Evolutionary conservation across 2,888 invertebrate genomes (phyloP).

Genomic region (Dynastes maya): DNA sequence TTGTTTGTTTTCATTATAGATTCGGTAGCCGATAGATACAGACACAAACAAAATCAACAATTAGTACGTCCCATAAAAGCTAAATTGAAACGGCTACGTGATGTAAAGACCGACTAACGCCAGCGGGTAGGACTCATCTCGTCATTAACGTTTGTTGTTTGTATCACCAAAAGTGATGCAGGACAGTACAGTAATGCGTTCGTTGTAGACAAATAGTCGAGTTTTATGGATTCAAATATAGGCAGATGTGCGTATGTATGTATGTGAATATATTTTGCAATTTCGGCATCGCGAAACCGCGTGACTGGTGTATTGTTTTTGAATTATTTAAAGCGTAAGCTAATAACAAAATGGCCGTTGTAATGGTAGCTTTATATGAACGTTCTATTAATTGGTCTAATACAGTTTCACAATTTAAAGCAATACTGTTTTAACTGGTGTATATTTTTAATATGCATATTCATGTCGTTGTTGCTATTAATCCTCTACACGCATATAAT

Average conservation of each 20-base stretch:
- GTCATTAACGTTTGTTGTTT: slow-evolving; percentile 44
- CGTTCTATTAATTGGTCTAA: neutral
- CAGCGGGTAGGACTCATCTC: neutral
- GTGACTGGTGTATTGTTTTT: neutral
- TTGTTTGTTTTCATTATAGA: slow-evolving; percentile 38
- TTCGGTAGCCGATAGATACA: slow-evolving; percentile 19
- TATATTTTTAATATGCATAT: no score
- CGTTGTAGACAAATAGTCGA: slow-evolving; percentile 1
- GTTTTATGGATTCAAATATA: slow-evolving; percentile 10
- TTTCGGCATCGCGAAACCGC: neutral
- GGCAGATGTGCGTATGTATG: neutral
- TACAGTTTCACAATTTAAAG: no score
- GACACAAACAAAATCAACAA: slow-evolving; percentile 42
- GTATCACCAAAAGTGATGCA: slow-evolving; percentile 13
- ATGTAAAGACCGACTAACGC: neutral
- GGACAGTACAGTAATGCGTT: slow-evolving; percentile 11
- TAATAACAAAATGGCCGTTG: neutral
- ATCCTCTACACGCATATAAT: no score
- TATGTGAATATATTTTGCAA: neutral
- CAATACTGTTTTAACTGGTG: no score
- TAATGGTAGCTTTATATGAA: neutral
- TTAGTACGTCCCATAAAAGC: slow-evolving; percentile 37
- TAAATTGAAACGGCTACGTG: slow-evolving; percentile 26
- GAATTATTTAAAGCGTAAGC: neutral
- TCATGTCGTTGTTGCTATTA: no score